Conservation (phyloP, 2,888 invertebrate genomes). For the Sesamia inferens region DNA sequence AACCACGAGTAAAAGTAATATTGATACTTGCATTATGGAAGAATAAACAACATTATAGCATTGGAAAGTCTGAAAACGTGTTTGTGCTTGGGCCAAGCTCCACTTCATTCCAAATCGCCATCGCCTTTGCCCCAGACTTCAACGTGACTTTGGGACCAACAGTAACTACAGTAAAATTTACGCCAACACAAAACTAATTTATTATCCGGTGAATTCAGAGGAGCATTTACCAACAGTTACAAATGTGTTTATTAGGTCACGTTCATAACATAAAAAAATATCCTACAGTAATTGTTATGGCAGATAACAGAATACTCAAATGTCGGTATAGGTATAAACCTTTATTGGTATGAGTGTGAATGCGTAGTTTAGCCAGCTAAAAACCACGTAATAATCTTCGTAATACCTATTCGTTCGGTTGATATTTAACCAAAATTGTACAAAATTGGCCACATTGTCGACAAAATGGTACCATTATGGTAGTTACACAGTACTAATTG, state of each 20-base stretch:
- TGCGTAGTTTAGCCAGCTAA: background rate
- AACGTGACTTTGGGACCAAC: constrained; percentile 29
- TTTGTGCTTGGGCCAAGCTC: background rate
- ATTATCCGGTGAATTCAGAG: constrained; percentile 68
- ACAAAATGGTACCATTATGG: constrained; percentile 27
- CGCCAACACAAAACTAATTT: constrained; percentile 70
- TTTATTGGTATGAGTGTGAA: background rate
- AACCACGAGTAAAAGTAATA: too few relatives aligned
- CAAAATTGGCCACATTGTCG: constrained; percentile 45
- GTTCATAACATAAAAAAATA: constrained; percentile 11
- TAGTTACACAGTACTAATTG: constrained; percentile 22
- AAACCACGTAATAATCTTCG: constrained; percentile 25
- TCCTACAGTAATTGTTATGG: too few relatives aligned
- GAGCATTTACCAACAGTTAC: constrained; percentile 65
- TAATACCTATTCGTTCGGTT: constrained; percentile 3
- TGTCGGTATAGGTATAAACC: background rate
- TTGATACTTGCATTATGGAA: too few relatives aligned
- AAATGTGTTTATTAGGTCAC: constrained; percentile 68
- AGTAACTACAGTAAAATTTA: constrained; percentile 67
- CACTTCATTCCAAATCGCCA: constrained; percentile 13
- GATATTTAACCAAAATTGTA: constrained; percentile 26
- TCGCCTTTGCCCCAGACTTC: constrained; percentile 19
- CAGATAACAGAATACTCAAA: too few relatives aligned
- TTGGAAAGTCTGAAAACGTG: too few relatives aligned
- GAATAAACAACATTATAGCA: too few relatives aligned